phyloP scores from a whole-genome alignment of 2,888 invertebrate genomes.

The Phalera bucephala region DNA sequence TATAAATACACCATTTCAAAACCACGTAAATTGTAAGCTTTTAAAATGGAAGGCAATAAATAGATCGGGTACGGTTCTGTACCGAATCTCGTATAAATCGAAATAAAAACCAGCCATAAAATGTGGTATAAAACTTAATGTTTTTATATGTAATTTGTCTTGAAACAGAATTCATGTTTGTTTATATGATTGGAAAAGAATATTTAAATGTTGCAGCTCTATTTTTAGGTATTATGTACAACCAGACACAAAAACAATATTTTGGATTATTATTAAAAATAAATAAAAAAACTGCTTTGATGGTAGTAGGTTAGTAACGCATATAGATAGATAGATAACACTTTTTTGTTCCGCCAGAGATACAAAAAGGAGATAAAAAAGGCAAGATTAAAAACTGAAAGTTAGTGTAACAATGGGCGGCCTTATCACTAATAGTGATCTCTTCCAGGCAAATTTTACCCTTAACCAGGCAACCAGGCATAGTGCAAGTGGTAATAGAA shows the following conservation, averaged over 20 bases:
- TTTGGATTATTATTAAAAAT: not conserved
- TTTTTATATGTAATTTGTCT: not conserved
- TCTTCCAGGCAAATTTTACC: too few species aligned
- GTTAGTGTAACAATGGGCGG: too few species aligned
- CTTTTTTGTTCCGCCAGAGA: too few species aligned
- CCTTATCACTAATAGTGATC: too few species aligned
- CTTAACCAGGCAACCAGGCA: too few species aligned
- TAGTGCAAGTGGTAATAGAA: too few species aligned
- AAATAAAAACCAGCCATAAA: not conserved
- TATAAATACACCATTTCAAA: too few species aligned
- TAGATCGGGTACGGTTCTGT: not conserved
- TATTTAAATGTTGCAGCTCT: not conserved
- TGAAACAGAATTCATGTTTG: not conserved
- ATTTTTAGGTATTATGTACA: not conserved
- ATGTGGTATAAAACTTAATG: not conserved
- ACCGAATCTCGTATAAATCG: not conserved
- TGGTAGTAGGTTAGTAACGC: too few species aligned
- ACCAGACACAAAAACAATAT: not conserved
- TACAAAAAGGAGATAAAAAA: too few species aligned
- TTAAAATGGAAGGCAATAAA: not conserved
- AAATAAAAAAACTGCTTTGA: too few species aligned
- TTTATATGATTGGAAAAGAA: not conserved
- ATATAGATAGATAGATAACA: too few species aligned
- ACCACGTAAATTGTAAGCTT: not conserved
- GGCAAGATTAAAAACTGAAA: too few species aligned